phyloP scores from a whole-genome alignment of 2,113 vertebrate genomes.

The Perca flavescens region DNA sequence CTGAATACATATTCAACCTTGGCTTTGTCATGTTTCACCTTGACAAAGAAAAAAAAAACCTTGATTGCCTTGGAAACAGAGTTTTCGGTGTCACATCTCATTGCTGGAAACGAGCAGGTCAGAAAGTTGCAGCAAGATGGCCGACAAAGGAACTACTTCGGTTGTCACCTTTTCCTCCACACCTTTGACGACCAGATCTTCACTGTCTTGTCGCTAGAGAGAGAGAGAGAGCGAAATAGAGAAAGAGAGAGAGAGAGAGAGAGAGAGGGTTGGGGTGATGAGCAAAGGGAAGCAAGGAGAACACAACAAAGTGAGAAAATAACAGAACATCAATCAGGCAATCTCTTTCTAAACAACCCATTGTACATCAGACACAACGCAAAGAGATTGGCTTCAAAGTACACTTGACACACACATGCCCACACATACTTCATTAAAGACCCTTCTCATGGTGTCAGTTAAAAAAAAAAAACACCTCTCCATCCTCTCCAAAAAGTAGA shows the following conservation, averaged over 20 bases:
- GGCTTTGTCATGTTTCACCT: conserved; percentile 18
- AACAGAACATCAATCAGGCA: conserved; percentile 57
- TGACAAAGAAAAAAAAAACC: conserved; percentile 36
- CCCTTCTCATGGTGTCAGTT: conserved; percentile 17
- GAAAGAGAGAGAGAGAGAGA: conserved; percentile 14
- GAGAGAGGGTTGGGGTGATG: conserved; percentile 47
- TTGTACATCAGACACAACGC: conserved; percentile 53
- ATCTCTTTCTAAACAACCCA: conserved; percentile 50
- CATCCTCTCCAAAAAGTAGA: conserved; percentile 15
- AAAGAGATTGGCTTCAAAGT: conserved; percentile 57
- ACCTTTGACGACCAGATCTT: conserved; percentile 91
- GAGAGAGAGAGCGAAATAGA: conserved; percentile 59
- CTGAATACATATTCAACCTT: conserved; percentile 25
- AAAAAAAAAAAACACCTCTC: conserved; percentile 22
- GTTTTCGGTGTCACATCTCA: conserved; percentile 29
- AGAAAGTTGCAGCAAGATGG: conserved; percentile 40
- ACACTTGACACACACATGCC: conserved; percentile 22
- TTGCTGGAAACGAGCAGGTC: conserved; percentile 28
- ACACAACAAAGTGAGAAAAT: conserved; percentile 42
- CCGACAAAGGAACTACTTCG: conserved; percentile 21
- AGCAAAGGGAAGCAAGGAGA: conserved; percentile 34
- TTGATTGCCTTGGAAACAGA: conserved; percentile 54
- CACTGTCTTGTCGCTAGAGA: conserved; percentile 92
- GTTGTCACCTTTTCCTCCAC: conserved; percentile 83
- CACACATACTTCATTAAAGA: conserved; percentile 54